Conservation (phyloP, 2,113 vertebrate species). For the Stomatorhinus ivindoensis region DNA sequence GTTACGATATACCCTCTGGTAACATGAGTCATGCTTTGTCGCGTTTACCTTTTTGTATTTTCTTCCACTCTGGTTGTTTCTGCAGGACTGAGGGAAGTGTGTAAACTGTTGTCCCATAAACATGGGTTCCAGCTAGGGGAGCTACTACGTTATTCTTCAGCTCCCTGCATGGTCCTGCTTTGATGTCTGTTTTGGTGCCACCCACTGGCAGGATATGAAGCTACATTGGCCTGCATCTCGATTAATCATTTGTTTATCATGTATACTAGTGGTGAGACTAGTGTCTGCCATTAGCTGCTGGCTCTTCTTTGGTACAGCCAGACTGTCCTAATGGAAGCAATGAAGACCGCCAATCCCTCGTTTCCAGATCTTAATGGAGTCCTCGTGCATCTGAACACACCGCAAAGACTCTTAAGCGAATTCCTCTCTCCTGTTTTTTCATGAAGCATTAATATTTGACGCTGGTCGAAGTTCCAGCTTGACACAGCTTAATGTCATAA, state of each 20-base stretch:
- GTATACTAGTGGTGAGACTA: not conserved
- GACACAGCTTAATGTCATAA: not conserved
- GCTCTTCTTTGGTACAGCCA: not conserved
- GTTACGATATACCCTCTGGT: not conserved
- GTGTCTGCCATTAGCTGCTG: not conserved
- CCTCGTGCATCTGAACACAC: not conserved
- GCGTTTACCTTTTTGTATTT: not conserved
- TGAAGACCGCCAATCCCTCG: not conserved
- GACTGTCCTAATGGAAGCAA: not conserved
- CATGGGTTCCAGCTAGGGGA: not conserved
- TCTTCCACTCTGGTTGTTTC: not conserved
- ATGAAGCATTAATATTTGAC: conserved; percentile 2
- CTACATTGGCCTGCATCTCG: not conserved
- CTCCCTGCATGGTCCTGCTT: not conserved
- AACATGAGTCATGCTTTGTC: not conserved
- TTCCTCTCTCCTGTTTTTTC: not conserved
- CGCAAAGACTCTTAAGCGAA: no score
- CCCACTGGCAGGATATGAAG: not conserved
- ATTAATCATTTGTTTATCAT: not conserved
- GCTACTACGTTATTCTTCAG: not conserved
- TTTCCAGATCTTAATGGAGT: not conserved
- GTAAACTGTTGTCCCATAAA: not conserved
- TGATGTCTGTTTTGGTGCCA: not conserved
- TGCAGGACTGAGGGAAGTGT: not conserved
- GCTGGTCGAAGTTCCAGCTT: not conserved